Conservation (phyloP, 1,140 invertebrate genomes). For the Solenopsis fugax region DNA sequence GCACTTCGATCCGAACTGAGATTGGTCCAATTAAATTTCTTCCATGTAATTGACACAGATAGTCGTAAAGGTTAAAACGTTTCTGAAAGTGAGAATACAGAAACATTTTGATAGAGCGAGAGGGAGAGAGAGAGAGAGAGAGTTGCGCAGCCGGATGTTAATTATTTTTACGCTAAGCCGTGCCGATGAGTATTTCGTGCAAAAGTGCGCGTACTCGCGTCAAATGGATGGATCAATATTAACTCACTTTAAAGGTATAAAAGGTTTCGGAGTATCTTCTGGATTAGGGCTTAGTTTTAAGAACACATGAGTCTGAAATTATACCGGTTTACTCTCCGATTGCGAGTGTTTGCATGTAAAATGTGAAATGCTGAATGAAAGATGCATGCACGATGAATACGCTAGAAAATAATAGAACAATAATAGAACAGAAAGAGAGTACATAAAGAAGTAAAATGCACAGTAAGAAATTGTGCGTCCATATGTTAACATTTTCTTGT, state of each 20-base stretch:
- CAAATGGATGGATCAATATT: conserved; percentile 74
- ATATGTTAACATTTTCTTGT: too few relatives aligned
- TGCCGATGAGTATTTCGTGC: conserved; percentile 2
- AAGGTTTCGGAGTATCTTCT: conserved; percentile 39
- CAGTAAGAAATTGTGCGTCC: too few relatives aligned
- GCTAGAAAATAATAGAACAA: neutral
- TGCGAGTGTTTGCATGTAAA: neutral
- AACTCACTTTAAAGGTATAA: conserved; percentile 71
- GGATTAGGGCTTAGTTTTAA: conserved; percentile 32
- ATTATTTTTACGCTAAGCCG: conserved; percentile 51
- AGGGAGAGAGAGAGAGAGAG: neutral
- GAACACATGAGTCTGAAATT: conserved; percentile 31
- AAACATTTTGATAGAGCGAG: conserved; percentile 11
- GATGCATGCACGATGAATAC: neutral
- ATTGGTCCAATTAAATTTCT: conserved; percentile 57
- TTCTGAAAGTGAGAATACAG: neutral
- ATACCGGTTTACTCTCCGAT: conserved; percentile 13
- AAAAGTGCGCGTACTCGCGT: conserved; percentile 48
- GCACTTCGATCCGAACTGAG: conserved; percentile 29
- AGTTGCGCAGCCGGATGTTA: conserved; percentile 6
- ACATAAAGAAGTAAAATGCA: conserved; percentile 18
- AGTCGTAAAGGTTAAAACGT: conserved; percentile 51
- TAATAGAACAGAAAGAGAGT: neutral
- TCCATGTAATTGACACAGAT: conserved; percentile 25
- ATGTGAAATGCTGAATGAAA: neutral